Percentiles rank a stretch among this genome's conserved stretches.
Evolutionary conservation across 2,113 vertebrate species (phyloP).

Genomic region (Menidia beryllina): DNA sequence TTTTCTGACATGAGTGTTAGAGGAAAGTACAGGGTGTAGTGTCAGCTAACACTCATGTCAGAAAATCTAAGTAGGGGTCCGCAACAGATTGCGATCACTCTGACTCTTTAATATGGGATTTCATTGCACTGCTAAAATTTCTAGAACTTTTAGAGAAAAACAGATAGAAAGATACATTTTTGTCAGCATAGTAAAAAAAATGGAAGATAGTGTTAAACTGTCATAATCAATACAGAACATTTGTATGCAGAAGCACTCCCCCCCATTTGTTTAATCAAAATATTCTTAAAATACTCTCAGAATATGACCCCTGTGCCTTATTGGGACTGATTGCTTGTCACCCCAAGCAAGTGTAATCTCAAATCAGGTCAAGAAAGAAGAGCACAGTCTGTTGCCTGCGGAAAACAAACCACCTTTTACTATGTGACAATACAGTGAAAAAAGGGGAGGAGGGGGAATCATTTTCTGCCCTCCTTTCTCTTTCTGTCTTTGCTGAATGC

Average conservation of each 20-base stretch:
- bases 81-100: slow-evolving; percentile 17
- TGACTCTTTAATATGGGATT: slow-evolving; percentile 35
- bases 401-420: slow-evolving; percentile 55
- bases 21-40: too few relatives aligned
- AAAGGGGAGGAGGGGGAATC: slow-evolving; percentile 5
- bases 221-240: slow-evolving; percentile 32
- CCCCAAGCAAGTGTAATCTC: slow-evolving; percentile 46
- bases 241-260: too few relatives aligned
- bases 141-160: slow-evolving; percentile 18
- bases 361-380: slow-evolving; percentile 51
- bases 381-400: slow-evolving; percentile 23
- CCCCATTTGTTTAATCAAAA: not conserved
- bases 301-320: slow-evolving; percentile 13
- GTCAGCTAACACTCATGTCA: slow-evolving; percentile 65
- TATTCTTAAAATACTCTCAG: slow-evolving; percentile 32
- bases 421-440: slow-evolving; percentile 40
- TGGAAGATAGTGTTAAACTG: slow-evolving; percentile 27
- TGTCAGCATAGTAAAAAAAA: slow-evolving; percentile 5
- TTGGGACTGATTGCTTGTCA: slow-evolving; percentile 20
- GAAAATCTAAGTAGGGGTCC: slow-evolving; percentile 67
- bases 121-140: slow-evolving; percentile 10
- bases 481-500: slow-evolving; percentile 50
- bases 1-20: slow-evolving; percentile 68
- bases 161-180: slow-evolving; percentile 6
- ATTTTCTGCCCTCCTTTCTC: slow-evolving; percentile 21